Conservation (phyloP, 92 coral and sea anemone genomes). For the Epizoanthus rinbou region DNA sequence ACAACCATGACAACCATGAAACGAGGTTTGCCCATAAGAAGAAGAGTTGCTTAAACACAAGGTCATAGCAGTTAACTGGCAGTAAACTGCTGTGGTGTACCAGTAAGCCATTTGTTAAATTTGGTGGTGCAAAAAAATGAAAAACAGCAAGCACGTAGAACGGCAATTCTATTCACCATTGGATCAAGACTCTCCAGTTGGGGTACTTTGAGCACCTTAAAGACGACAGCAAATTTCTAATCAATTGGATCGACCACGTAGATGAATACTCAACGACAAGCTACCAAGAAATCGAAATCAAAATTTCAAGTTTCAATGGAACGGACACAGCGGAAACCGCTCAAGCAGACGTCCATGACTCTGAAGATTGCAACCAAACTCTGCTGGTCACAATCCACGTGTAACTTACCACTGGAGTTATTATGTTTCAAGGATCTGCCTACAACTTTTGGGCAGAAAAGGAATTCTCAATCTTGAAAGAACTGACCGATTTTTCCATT, state of each 20-base stretch:
- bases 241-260: slow-evolving; percentile 2
- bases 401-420: slow-evolving; percentile 21
- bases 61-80: no score
- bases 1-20: no score
- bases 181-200: not conserved
- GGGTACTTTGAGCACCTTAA: not conserved
- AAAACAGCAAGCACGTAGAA: no score
- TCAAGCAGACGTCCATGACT: not conserved
- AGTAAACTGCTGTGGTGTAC: no score
- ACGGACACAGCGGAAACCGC: not conserved
- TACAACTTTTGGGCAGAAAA: slow-evolving; percentile 14
- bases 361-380: not conserved
- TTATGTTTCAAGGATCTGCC: slow-evolving; percentile 9
- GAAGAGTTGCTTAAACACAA: no score
- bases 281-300: slow-evolving; percentile 8
- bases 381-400: slow-evolving; percentile 1
- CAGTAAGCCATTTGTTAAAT: no score
- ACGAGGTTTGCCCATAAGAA: no score
- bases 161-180: not conserved
- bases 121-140: no score
- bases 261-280: not conserved
- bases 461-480: slow-evolving; percentile 17
- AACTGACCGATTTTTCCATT: not conserved
- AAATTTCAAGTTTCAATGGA: not conserved
- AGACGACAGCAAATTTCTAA: not conserved